Evolutionary conservation across 2,888 invertebrate genomes (phyloP).

Genomic region (Heliconius ismenius): DNA sequence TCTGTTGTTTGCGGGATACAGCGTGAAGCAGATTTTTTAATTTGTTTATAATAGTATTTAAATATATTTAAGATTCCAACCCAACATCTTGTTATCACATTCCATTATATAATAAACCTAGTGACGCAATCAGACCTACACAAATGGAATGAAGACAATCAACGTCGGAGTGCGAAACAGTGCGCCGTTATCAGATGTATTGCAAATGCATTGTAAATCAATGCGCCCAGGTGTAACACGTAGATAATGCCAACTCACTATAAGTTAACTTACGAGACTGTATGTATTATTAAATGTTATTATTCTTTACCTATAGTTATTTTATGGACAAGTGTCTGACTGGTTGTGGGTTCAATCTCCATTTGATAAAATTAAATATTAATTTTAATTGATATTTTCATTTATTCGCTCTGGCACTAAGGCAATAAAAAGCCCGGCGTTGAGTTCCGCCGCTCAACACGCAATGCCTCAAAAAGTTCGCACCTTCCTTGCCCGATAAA

Average conservation of each 20-base stretch:
- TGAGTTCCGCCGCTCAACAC: too few relatives aligned
- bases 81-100: not conserved
- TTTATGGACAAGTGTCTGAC: not conserved
- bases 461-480: too few relatives aligned
- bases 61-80: not conserved
- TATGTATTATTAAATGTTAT: conserved; percentile 5
- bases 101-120: conserved; percentile 22
- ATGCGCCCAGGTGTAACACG: conserved; percentile 65
- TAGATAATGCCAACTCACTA: conserved; percentile 62
- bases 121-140: conserved; percentile 48
- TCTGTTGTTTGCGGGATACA: too few relatives aligned
- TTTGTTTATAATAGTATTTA: too few relatives aligned
- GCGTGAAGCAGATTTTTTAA: too few relatives aligned
- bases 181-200: conserved; percentile 64
- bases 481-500: too few relatives aligned
- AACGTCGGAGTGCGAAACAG: conserved; percentile 54
- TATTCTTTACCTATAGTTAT: not conserved
- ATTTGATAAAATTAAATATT: too few relatives aligned
- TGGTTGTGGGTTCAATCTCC: too few relatives aligned
- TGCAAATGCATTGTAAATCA: conserved; percentile 64
- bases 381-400: too few relatives aligned
- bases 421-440: too few relatives aligned
- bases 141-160: conserved; percentile 52
- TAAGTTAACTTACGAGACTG: conserved; percentile 47
- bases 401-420: too few relatives aligned